These are phyloP conservation scores for Pomatostomus ruficeps DNA, from an alignment of 2,113 vertebrate genomes.

Conservation along the genomic window DNA sequence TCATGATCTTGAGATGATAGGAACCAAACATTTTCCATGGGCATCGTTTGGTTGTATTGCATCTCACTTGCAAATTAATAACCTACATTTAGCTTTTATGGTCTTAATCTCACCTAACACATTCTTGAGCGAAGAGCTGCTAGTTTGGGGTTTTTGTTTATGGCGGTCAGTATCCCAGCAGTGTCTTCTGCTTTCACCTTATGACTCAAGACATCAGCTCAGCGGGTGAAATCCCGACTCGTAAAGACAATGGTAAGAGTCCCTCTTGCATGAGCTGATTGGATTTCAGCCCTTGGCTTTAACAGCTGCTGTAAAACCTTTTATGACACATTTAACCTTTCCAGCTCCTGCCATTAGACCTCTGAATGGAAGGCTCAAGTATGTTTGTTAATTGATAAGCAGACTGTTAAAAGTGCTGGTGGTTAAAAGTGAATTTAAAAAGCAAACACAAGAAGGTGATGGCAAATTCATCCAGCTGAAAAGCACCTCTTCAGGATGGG, in stretches of 20 bases:
- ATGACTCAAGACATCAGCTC: not conserved
- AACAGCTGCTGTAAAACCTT: not conserved
- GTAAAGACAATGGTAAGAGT: not conserved
- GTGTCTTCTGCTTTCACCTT: not conserved
- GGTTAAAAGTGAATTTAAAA: not conserved
- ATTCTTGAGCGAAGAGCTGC: not conserved
- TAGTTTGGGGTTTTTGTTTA: not conserved
- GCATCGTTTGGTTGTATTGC: not conserved
- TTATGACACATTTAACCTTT: not conserved
- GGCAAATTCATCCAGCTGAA: not conserved
- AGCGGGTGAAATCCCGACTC: not conserved
- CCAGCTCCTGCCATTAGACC: not conserved
- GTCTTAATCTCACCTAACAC: not conserved
- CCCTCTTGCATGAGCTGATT: not conserved
- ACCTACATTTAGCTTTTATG: not conserved
- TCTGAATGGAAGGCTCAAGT: not conserved
- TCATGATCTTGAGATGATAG: not conserved
- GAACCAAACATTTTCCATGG: not conserved
- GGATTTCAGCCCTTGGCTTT: not conserved
- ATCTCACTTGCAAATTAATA: not conserved
- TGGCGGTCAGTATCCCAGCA: not conserved
- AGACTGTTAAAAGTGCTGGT: not conserved
- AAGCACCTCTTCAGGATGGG: fast-evolving
- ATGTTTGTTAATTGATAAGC: not conserved
- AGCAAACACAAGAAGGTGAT: not conserved